Conservation (phyloP, 2,113 vertebrate genomes). For the Papio anubis region DNA sequence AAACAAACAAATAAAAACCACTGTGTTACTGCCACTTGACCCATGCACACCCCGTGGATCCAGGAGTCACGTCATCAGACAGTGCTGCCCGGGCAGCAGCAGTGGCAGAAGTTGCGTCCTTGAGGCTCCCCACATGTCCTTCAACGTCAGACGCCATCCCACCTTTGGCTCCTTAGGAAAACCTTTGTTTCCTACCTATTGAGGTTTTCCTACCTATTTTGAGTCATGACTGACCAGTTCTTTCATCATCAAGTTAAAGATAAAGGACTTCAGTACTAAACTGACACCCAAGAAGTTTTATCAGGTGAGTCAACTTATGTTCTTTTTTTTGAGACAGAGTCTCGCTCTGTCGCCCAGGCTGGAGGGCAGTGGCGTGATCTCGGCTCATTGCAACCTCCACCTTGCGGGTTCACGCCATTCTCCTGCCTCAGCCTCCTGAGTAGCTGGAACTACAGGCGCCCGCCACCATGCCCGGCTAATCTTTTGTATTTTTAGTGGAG, state of each 20-base stretch:
- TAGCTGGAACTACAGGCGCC: no score
- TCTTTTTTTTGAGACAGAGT: no score
- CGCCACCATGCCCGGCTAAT: no score
- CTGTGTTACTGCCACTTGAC: background rate
- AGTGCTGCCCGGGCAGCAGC: background rate
- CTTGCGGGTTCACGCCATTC: no score
- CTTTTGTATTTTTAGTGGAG: no score
- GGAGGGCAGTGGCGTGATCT: no score
- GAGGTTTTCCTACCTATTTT: background rate
- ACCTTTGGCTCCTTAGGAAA: background rate
- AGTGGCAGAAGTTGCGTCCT: no score
- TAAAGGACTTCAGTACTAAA: background rate
- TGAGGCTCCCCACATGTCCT: background rate
- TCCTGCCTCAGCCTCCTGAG: no score
- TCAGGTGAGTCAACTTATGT: background rate
- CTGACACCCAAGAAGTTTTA: background rate
- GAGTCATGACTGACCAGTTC: background rate
- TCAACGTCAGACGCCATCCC: background rate
- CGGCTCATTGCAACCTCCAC: no score
- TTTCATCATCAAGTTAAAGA: background rate
- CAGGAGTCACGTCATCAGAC: background rate
- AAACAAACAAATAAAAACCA: background rate
- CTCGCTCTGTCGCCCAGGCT: no score
- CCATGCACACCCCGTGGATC: fast-evolving
- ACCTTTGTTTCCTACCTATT: no score